Percentiles rank a stretch among this genome's conserved stretches.
phyloP scores from a whole-genome alignment of 2,888 invertebrate species.

The Pachydiplax longipennis region DNA sequence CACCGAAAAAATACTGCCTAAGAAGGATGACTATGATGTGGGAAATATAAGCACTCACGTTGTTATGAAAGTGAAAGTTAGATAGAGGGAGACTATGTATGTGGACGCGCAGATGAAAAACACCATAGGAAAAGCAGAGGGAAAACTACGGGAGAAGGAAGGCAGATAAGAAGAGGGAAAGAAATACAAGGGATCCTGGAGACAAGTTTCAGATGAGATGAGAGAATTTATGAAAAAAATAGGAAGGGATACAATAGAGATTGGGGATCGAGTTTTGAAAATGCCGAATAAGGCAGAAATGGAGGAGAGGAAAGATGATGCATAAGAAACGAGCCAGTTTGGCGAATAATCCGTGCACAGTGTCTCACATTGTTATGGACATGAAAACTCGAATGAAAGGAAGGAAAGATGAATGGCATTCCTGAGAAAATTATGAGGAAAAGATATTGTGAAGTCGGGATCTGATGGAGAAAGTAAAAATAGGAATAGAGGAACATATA shows the following conservation, averaged over 20 bases:
- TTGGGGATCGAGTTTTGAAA: neutral
- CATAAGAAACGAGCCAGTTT: neutral
- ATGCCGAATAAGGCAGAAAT: neutral
- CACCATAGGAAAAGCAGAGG: too few species aligned
- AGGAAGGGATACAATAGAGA: neutral
- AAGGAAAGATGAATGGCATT: neutral
- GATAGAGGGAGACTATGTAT: too few species aligned
- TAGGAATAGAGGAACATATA: neutral
- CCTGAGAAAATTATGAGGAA: neutral
- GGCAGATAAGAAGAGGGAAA: too few species aligned
- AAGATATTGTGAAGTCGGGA: neutral
- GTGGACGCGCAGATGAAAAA: too few species aligned
- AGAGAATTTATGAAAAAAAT: too few species aligned
- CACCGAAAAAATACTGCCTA: too few species aligned
- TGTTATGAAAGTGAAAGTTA: too few species aligned
- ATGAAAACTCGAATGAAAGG: neutral
- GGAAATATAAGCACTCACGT: too few species aligned
- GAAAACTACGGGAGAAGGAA: too few species aligned
- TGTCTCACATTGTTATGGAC: too few species aligned
- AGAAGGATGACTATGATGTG: too few species aligned
- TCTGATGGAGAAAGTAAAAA: neutral
- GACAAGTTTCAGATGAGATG: neutral
- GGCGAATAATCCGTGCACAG: neutral
- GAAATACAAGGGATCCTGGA: neutral
- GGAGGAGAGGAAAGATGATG: too few species aligned